Evolutionary conservation across 2,797 vertebrate species (phyloP), one percentile per base, ranked within the genome.

Genomic region (Furcifer pardalis): DNA sequence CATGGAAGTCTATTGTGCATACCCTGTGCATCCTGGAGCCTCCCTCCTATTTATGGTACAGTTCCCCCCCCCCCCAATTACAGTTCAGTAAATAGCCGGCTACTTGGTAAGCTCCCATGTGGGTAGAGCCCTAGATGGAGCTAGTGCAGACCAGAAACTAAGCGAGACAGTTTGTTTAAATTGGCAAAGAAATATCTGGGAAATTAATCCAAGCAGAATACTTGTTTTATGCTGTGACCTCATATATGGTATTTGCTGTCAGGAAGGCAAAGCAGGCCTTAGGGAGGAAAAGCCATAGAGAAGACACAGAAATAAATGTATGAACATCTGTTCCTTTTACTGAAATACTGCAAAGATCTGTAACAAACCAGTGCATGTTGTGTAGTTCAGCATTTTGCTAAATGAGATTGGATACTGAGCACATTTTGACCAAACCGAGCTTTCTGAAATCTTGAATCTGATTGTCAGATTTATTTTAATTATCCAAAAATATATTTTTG

Each of bases 181-280:
- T 85, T 79, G 59, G 77, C 73, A 79, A 81, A 25, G 5, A 69
- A 44, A 63, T 65, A 79, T 30, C 73, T 87, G 63, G 23, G 75
- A 72, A 46, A 75, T 73, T 69, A 79, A 73, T 76, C 69, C 75
- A 82, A 88, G 69, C 46, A 83, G 19, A 76, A 49, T 56, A 49
- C 81, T 84, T 84, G 62, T 69, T 84, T 84, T 77, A 69, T 84
- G 37, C 63, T 69, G 10, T 75, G 75, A 84, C 46, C 88, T 87
- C 79, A 80, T 91, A 90, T 83, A 79, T 87, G 88, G 81, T 79
- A 86, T 86, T 87, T 91, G 84, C 84, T 89, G 75, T 90, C 75
- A 37, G 7, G 40, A 87, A 72, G 81, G 25, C 1, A n/a, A 40
- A 13, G 60, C 32, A 69, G 62, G 52, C 66, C 72, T 40, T 75